These are phyloP conservation scores for Synergus gifuensis DNA, from an alignment of 2,888 invertebrate species.

Conservation along the genomic window DNA sequence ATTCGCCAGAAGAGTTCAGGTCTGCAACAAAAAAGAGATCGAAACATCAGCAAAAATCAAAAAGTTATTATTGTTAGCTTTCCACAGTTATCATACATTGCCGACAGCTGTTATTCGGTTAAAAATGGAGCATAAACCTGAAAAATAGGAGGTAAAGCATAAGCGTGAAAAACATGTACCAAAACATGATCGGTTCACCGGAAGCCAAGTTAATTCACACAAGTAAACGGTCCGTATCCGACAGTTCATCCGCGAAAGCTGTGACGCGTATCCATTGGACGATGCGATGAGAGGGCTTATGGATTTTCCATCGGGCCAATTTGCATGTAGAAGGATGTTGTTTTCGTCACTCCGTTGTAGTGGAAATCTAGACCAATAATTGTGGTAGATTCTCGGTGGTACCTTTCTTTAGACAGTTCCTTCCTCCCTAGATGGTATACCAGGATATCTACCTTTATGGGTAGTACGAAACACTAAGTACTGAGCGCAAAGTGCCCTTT, in stretches of 20 bases:
- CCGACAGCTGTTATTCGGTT: constrained; percentile 2
- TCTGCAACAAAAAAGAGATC: not conserved
- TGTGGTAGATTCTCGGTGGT: not conserved
- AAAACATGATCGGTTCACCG: constrained; percentile 25
- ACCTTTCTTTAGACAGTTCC: not conserved
- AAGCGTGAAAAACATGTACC: constrained; percentile 20
- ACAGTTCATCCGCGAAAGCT: constrained; percentile 2
- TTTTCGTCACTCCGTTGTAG: not conserved
- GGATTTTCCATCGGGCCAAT: constrained; percentile 18
- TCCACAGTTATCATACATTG: not conserved
- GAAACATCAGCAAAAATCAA: not conserved
- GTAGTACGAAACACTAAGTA: not conserved
- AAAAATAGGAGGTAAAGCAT: constrained; percentile 1
- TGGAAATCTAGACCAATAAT: not conserved
- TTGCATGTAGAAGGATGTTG: not conserved
- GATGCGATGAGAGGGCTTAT: not conserved
- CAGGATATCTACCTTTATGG: not conserved
- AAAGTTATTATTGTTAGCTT: not conserved
- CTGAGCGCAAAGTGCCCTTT: not conserved
- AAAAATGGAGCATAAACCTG: constrained; percentile 15
- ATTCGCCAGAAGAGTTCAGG: not conserved
- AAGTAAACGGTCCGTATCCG: constrained; percentile 23
- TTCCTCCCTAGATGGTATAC: not conserved
- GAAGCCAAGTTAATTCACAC: constrained; percentile 33
- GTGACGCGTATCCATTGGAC: constrained; percentile 16